Evolutionary conservation across 2,113 vertebrate genomes (phyloP).

Genomic region (Ciconia stormi): DNA sequence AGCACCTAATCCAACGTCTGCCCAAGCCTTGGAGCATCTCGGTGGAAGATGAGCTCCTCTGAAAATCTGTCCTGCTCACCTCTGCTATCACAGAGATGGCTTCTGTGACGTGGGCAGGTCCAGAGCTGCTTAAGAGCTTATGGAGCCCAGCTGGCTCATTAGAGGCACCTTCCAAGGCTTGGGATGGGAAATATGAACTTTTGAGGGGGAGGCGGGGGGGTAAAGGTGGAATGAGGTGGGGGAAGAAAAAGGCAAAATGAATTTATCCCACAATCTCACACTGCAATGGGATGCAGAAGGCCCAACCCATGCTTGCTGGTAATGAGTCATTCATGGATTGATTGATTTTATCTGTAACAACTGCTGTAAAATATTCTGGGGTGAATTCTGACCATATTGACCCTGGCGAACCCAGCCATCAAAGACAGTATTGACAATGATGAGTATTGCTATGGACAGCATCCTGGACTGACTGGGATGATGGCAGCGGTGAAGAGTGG

Average conservation of each 20-base stretch:
- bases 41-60: conserved; percentile 18
- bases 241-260: not conserved
- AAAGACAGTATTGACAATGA: not conserved
- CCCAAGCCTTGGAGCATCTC: not conserved
- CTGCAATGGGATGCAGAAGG: fast-evolving
- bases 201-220: not conserved
- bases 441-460: not conserved
- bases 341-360: not conserved
- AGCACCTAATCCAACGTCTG: conserved; percentile 19
- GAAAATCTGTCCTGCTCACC: conserved; percentile 51
- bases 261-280: not conserved
- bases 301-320: not conserved
- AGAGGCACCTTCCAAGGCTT: not conserved
- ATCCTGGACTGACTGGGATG: not conserved
- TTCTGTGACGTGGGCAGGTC: not conserved
- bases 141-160: conserved; percentile 4
- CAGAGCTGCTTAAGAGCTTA: conserved; percentile 53
- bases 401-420: not conserved
- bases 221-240: too few species aligned
- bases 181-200: not conserved
- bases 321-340: not conserved
- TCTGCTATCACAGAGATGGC: not conserved
- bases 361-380: not conserved
- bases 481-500: not conserved
- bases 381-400: not conserved